Evolutionary conservation across 1,140 invertebrate genomes (phyloP), one percentile per base, ranked within the genome.

Genomic region (Euwallacea fornicatus): DNA sequence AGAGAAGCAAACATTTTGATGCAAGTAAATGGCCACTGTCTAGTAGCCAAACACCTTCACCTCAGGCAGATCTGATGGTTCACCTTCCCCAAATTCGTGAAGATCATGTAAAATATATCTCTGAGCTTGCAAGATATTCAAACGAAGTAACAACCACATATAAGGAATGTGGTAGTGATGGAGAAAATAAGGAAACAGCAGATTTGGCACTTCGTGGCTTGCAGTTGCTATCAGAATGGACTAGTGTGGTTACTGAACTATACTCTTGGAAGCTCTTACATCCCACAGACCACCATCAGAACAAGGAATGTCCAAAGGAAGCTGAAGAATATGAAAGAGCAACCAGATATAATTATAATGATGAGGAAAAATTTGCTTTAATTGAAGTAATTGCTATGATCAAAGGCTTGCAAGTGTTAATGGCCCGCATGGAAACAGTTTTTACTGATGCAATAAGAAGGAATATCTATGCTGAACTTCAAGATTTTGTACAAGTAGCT

Each of bases 331-430:
- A 99, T 83, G 98, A 99, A 86, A 87, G 97, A 83, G 96, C 97
- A 0, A 99, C 97, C 0, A 87, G 96, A 16, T 99, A 99, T 83
- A 99, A 99, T 84, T 99, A 99, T 81, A 93, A 91, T 7, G 92
- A 94, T 33, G 95, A 97, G 78, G 98, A 99, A 84, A 99, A 99
- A 82, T 97, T 97, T 84, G 97, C 97, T 7, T 84, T 99, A 47
- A 98, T 99, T 75, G 97, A 99, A 85, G 93, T 98, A 13, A 98
- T 99, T 76, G 96, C 97, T 0, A 99, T 99, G 97, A 98, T 99
- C 74, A 99, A 99, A 85, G 97, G 97, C 2, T 85, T 99, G 7
- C 98, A 99, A 84, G 93, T 98, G 43, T 83, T 99, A 50, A 97
- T 99, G 94, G 92, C 95, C 6, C 86, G 97, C 58, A 98, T 99